Conservation (phyloP, 1,140 invertebrate species). For the Drosophila nebulosa region DNA sequence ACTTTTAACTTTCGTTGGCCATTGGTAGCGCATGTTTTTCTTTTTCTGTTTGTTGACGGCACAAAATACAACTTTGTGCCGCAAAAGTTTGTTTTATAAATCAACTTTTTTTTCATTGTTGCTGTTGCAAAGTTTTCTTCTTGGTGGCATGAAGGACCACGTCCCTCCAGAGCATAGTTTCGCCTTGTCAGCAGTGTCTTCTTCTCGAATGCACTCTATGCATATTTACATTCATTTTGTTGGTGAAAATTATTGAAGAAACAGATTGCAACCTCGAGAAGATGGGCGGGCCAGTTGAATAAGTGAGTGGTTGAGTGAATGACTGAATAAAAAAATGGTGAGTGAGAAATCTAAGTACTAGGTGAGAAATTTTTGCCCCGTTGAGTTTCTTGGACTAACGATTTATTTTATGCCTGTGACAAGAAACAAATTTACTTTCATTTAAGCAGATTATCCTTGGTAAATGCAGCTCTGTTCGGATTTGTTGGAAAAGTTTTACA, state of each 20-base stretch:
- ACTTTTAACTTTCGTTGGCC: conserved; percentile 64
- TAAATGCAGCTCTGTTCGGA: conserved; percentile 27
- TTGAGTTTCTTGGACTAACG: conserved; percentile 18
- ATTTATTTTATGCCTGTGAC: conserved; percentile 11
- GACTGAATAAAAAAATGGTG: conserved; percentile 10
- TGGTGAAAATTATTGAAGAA: conserved; percentile 56
- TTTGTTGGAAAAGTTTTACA: conserved; percentile 14
- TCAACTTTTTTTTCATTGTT: conserved; percentile 50
- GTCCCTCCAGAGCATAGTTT: conserved; percentile 41
- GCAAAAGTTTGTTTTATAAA: conserved; percentile 75
- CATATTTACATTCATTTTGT: conserved; percentile 59
- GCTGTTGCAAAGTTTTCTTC: neutral
- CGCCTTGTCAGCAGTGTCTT: conserved; percentile 45
- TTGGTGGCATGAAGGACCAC: neutral
- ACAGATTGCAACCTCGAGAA: conserved; percentile 50
- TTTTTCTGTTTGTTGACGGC: conserved; percentile 57
- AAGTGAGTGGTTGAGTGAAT: neutral
- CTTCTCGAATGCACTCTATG: conserved; percentile 38
- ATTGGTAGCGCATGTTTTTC: conserved; percentile 52
- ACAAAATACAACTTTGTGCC: conserved; percentile 56
- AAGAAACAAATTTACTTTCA: neutral
- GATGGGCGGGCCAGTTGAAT: neutral
- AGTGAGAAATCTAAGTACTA: conserved; percentile 29
- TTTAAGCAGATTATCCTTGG: conserved; percentile 37
- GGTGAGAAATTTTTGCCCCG: conserved; percentile 41